Evolutionary conservation across 1,140 invertebrate genomes (phyloP), one percentile per base, ranked within the genome.

Genomic region (Schlechtendalia chinensis): DNA sequence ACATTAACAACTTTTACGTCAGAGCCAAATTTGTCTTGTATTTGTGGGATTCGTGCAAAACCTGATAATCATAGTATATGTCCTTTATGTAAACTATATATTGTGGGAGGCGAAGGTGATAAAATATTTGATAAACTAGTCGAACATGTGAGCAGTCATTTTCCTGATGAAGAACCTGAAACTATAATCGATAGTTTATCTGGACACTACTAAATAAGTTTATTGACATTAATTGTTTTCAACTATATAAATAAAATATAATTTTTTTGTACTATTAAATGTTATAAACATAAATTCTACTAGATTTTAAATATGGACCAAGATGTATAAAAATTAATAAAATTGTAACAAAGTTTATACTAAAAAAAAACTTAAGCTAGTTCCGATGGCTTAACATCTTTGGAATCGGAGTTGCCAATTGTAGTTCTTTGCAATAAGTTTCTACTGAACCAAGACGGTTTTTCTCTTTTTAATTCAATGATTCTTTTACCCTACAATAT

Each of bases 361-460:
- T 81, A 74, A 74, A 29, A 69, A 17, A 16, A 50, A 69, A 63
- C 61, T 71, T 45, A 93, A 53, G 89, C 91, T 84, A 93, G 86
- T 82, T 93, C 88, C 27, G 89, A 89, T 59, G 91, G 91, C 85
- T 93, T 92, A 3, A 93, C 88, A 86, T 92, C 90, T 83, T 88
- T 91, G 14, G 88, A 89, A 32, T 89, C 86, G 2, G 90, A 89
- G 29, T 89, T 87, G 83, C 90, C 87, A 83, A 92, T 88, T 27
- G 91, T 92, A 32, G 90, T 89, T 85, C 91, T 91, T 83, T 95
- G 90, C 29, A 96, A 84, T 61, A 97, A 87, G 87, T 95, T 95
- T 84, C 90, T 90, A 83, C 90, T 88, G 83, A 94, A 95, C 93
- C 93, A 95, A 32, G 87, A 83, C 24, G 94, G 93, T 81, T 93